phyloP scores from a whole-genome alignment of 1,140 invertebrate species.

The Drosophila nasuta region DNA sequence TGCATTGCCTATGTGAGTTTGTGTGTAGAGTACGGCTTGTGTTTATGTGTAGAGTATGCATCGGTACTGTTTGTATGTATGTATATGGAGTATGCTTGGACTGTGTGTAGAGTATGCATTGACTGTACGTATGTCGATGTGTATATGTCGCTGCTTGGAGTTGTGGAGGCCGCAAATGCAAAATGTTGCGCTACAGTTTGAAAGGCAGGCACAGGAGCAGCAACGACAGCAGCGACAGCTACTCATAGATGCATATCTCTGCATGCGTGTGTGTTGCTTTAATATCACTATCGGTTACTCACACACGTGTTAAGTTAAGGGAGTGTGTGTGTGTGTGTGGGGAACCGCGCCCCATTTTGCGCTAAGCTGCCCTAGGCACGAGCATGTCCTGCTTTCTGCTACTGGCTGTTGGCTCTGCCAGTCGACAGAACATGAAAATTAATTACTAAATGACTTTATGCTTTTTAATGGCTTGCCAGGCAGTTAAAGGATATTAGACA shows the following conservation, averaged over 20 bases:
- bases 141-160: too few relatives aligned
- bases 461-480: constrained; percentile 78
- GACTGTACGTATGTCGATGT: too few relatives aligned
- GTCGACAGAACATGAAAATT: constrained; percentile 73
- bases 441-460: constrained; percentile 83
- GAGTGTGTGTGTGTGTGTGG: background rate
- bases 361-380: constrained; percentile 16
- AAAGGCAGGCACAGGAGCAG: constrained; percentile 39
- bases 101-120: too few relatives aligned
- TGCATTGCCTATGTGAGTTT: too few relatives aligned
- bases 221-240: constrained; percentile 4
- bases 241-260: constrained; percentile 31
- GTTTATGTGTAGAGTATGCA: too few relatives aligned
- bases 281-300: constrained; percentile 35
- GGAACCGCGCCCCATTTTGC: constrained; percentile 31
- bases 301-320: background rate
- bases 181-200: constrained; percentile 44
- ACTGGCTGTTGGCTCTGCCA: constrained; percentile 7
- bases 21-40: too few relatives aligned
- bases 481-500: constrained; percentile 82
- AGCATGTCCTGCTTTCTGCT: background rate
- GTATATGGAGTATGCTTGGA: too few relatives aligned
- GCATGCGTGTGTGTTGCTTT: constrained; percentile 31
- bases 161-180: constrained; percentile 19
- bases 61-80: too few relatives aligned